Base-by-base conservation (phyloP, 2,113 vertebrate genomes). In the Microcebus murinus region DNA sequence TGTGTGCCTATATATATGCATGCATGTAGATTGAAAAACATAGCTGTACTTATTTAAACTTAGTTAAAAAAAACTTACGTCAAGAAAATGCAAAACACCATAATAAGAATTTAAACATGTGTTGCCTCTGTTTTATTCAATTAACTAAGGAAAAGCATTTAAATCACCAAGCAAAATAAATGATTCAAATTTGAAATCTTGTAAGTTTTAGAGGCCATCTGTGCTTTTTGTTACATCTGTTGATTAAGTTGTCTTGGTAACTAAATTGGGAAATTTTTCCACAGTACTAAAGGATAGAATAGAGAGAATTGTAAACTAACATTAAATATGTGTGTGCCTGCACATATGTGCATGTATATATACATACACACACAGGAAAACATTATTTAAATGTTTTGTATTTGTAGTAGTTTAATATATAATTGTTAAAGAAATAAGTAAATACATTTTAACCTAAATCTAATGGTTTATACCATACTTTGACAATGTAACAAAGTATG, bases 181-280 rank as follows among this genome's bases (percentile, higher is more conserved):
- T 76, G 9, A 77, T 71, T 25, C 50, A 85, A 87, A 87, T 79
- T 86, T 57, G 27, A 87, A 93, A 85, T 73, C 12, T 88, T 95
- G 12, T 34, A 76, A 76, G 11, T 2, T 92, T 83, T 59, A 96
- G 91, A 96, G 89, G 36, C 9, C 55, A 95, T 96, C 79, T 94
- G 45, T 95, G 79, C 4, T 59, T 87, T 95, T 48, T 63, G 45
- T 76, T 79, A 55, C 9, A 84, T 36, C 29, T 83, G 17, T 91
- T 89, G 45, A 87, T 82, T 91, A 82, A 85, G 36, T 91, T 91
- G 34, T 39, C 85, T 94, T 96, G 61, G 77, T 73, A 95, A 96
- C 71, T 94, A 77, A 91, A 1, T 65, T 95, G 21, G 15, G 11
- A 71, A 94, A 91, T 45, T 79, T 70, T n/a, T 29, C 23, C n/a